A percentile compares a stretch with the other conserved stretches of the same genome.
Conservation (phyloP, 2,113 vertebrate species). For the Ranitomeya imitator region DNA sequence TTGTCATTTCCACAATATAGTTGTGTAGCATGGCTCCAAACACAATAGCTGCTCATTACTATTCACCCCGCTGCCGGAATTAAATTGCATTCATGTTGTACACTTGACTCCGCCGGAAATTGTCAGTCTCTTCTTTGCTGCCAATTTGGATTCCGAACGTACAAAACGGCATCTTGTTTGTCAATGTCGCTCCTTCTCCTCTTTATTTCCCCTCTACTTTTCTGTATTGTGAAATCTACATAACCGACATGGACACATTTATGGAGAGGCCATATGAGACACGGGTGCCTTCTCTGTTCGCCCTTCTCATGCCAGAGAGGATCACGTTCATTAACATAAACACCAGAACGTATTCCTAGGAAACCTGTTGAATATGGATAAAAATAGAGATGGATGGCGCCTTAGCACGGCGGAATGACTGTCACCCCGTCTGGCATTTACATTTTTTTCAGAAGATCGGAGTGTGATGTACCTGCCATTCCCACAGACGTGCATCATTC, state of each 20-base stretch:
- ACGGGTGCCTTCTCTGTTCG: background rate
- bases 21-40: background rate
- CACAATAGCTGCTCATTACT: conserved; percentile 35
- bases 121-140: conserved; percentile 24
- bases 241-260: conserved; percentile 19
- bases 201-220: background rate
- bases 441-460: background rate
- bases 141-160: conserved; percentile 28
- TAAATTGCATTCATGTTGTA: conserved; percentile 27
- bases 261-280: conserved; percentile 1
- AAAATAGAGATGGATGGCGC: conserved; percentile 14
- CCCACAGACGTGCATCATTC: background rate
- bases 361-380: conserved; percentile 21
- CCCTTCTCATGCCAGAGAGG: conserved; percentile 10
- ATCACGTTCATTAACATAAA: conserved; percentile 26
- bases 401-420: background rate
- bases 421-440: background rate
- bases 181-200: background rate
- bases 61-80: conserved; percentile 11
- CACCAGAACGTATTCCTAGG: conserved; percentile 21
- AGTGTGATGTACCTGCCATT: background rate
- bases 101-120: conserved; percentile 25
- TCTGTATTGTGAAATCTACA: conserved; percentile 38
- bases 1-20: background rate
- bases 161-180: conserved; percentile 9